A percentile compares a stretch with the other conserved stretches of the same genome.
Evolutionary conservation across 2,888 invertebrate genomes (phyloP).

Genomic region (Smittia sp.): DNA sequence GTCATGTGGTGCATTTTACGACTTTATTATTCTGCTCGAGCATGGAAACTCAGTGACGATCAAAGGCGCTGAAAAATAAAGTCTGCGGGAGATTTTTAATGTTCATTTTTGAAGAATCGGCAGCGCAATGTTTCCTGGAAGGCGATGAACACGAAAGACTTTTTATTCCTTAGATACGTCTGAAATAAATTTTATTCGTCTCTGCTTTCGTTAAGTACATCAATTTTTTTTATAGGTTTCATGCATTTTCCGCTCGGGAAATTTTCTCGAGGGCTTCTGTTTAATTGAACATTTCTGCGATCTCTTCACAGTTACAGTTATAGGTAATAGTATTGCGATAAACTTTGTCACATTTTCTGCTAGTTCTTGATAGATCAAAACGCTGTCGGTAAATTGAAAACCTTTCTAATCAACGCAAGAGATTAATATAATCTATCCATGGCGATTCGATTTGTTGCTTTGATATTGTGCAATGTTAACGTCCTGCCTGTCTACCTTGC

Average conservation of each 20-base stretch:
- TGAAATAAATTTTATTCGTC: conserved; percentile 34
- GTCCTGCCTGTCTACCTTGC: not conserved
- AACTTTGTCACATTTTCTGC: too few species aligned
- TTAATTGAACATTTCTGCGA: not conserved
- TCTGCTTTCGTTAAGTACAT: conserved; percentile 16
- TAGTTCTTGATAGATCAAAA: too few species aligned
- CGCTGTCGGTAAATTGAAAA: too few species aligned
- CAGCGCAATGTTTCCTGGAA: too few species aligned
- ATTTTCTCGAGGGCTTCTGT: not conserved
- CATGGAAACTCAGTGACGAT: too few species aligned
- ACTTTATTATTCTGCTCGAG: too few species aligned
- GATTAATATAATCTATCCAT: conserved; percentile 21
- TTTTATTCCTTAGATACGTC: not conserved
- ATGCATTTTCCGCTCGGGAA: too few species aligned
- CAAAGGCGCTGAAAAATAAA: too few species aligned
- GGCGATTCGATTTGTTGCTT: not conserved
- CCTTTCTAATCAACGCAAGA: not conserved
- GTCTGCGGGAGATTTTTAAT: too few species aligned
- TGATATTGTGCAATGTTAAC: not conserved
- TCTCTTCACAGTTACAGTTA: not conserved
- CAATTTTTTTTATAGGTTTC: conserved; percentile 27
- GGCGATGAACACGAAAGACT: too few species aligned
- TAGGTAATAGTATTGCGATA: not conserved
- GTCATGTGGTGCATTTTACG: too few species aligned
- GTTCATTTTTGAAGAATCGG: too few species aligned